Percentiles rank a stretch among this genome's conserved stretches.
phyloP scores from a whole-genome alignment of 2,888 invertebrate genomes.

The Syritta pipiens region DNA sequence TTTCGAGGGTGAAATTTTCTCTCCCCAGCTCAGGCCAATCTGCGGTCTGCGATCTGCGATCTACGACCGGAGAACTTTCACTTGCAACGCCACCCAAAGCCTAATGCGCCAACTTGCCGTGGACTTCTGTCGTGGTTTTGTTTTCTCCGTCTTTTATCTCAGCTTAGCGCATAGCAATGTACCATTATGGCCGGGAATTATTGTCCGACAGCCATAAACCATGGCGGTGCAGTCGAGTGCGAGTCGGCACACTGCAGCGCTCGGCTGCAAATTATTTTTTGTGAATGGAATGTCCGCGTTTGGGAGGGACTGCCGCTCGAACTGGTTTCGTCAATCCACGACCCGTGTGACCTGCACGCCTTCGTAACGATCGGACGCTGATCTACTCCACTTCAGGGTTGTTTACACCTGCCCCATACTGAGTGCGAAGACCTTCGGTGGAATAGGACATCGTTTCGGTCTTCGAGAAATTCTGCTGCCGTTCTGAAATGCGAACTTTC shows the following conservation, averaged over 20 bases:
- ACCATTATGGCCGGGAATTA: slow-evolving; percentile 59
- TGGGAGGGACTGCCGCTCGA: slow-evolving; percentile 17
- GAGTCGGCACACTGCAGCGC: not conserved
- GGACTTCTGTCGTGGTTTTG: slow-evolving; percentile 8
- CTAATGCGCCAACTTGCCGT: slow-evolving; percentile 48
- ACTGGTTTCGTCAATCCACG: slow-evolving; percentile 31
- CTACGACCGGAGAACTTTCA: slow-evolving; percentile 51
- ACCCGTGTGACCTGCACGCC: slow-evolving; percentile 25
- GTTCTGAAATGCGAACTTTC: slow-evolving; percentile 56
- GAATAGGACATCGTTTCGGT: slow-evolving; percentile 22
- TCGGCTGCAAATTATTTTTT: slow-evolving; percentile 57
- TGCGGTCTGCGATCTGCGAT: not conserved
- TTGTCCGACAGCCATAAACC: slow-evolving; percentile 48
- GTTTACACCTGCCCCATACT: slow-evolving; percentile 8
- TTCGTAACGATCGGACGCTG: not conserved
- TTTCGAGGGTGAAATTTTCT: slow-evolving; percentile 43
- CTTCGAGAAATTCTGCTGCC: not conserved
- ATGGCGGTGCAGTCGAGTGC: slow-evolving; percentile 13
- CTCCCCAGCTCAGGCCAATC: not conserved
- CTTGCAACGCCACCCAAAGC: slow-evolving; percentile 51
- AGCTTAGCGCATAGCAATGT: slow-evolving; percentile 36
- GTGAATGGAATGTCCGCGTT: slow-evolving; percentile 67
- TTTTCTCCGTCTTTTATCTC: not conserved
- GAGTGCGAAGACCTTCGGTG: slow-evolving; percentile 21
- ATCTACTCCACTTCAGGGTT: slow-evolving; percentile 24